Evolutionary conservation across 2,113 vertebrate genomes (phyloP), one percentile per base, ranked within the genome.

Genomic region (Lonchura striata): DNA sequence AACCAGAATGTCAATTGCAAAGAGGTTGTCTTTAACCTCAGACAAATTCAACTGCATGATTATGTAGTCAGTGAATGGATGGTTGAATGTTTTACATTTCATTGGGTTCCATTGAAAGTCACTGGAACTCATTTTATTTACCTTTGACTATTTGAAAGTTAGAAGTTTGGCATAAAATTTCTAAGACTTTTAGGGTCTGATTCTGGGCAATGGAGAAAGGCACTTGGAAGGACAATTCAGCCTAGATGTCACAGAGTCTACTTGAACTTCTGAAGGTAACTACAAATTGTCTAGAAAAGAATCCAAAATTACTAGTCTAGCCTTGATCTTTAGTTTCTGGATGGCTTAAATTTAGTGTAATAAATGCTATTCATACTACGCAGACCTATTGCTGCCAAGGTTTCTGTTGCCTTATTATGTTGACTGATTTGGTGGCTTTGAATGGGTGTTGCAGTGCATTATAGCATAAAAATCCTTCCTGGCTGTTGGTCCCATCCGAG

Each of bases 401-500:
- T 57, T 92, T 93, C 68, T 81, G 17, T 21, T 4, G 11, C 69
- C 35, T 91, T 50, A 57, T 0, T 41, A 41, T 41, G 41, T 41
- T 41, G 0, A 42, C 17, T 61, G 25, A 19, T 88, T 66, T 75
- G 11, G 14, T 74, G 52, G 52, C 42, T 86, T 78, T 81, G 44
- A 83, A 47, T 19, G 81, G 35, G 31, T 3, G 0, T 35, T 86
- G 35, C 68, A 80, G 33, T 64, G 39, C 30, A 64, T 56, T 24
- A 13, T 7, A 12, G 16, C 16, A 28, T 8, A 21, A 31, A 83
- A 31, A 13, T 28, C 33, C 10, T 71, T 68, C 39, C 66, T 66
- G 42, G 17, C 49, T 78, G 19, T 44, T 68, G 27, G 14, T 74
- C 24, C 42, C 2, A 1, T 21, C 24, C 0, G 0, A 77, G 39